Evolutionary conservation across 2,797 vertebrate species (phyloP), one percentile per base, ranked within the genome.

Genomic region (Nannoperca obscura): DNA sequence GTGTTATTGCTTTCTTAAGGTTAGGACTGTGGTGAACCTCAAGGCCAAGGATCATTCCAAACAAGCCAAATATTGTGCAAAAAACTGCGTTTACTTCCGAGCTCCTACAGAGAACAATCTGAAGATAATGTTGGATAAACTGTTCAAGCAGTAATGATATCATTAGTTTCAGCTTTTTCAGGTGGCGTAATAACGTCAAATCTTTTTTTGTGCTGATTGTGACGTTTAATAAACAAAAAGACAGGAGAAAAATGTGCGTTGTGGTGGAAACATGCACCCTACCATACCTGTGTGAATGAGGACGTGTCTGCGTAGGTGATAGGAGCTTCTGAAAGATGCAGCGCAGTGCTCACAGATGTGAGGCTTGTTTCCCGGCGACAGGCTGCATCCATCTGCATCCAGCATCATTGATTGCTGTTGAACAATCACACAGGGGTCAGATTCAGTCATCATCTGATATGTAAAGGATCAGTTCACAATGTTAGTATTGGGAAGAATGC

Each of bases 291-390:
- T 99, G 92, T 99, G 98, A 82, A 99, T 99, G 90, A 99, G 98
- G 81, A 99, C 97, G 0, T 99, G 98, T 82, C 98, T 95, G 83
- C 98, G 98, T 50, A 99, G 95, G 93, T 99, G 98, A 76, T 99
- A 99, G 91, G 98, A 99, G 94, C 98, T 99, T 79, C 98, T 95
- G 93, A 99, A 99, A 73, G 98, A 97, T 27, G 98, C 97, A 55
- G 88, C 94, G 93, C 98, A 99, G 93, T 99, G 97, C 76, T 99
- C 97, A 72, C 98, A 99, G 91, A 98, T 96, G 87, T 99, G 98
- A 86, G 97, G 97, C 93, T 99, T 99, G 92, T 93, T 96, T 88
- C 95, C 97, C 55, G 98, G 97, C 80, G 97, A 98, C 63, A 96
- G 91, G 53, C 94, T 84, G 85, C 96, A 92, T 88, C 96, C 96